Evolutionary conservation across 2,113 vertebrate species (phyloP), one percentile per base, ranked within the genome.

Genomic region (Phocoena sinus): DNA sequence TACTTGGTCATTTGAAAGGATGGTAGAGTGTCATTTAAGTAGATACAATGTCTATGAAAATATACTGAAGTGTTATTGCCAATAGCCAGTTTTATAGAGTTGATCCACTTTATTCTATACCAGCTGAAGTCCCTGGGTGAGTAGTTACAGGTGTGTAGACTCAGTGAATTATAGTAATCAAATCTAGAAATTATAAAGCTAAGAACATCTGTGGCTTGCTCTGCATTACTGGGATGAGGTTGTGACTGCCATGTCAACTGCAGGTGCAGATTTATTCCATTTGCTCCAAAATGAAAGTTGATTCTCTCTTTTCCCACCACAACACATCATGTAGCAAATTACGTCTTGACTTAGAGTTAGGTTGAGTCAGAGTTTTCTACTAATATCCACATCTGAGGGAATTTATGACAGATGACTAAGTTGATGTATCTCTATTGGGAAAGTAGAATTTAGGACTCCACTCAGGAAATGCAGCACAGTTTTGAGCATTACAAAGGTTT

Each of bases 251-350:
- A 4, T 74, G 90, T 94, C 80, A 96, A 77, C 77, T 94, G 47
- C 83, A 90, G 62, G 74, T 96, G 47, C 68, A 95, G 80, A 89
- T 90, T 80, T 95, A 95, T 95, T 95, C 91, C 73, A 89, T 93
- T 94, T 94, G 44, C 84, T 96, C 86, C 62, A 82, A 89, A 95
- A 96, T 76, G 84, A 96, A 96, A 97, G 95, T 86, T 89, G 80
- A 96, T 96, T 95, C 95, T 97, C 68, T 91, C 89, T 79, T 1
- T 31, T 62, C 28, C 81, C 91, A 97, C 95, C 85, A 87, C 31
- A 91, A 53, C 63, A 50, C 71, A 95, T 94, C 74, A 96, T 68
- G 70, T 36, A 88, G 38, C 86, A 95, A 97, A 97, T 93, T 88
- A 38, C 31, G 76, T 97, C 94, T 96, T 76, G 89, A 92, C 84